phyloP scores from a whole-genome alignment of 2,113 vertebrate genomes.

The Otis tarda region DNA sequence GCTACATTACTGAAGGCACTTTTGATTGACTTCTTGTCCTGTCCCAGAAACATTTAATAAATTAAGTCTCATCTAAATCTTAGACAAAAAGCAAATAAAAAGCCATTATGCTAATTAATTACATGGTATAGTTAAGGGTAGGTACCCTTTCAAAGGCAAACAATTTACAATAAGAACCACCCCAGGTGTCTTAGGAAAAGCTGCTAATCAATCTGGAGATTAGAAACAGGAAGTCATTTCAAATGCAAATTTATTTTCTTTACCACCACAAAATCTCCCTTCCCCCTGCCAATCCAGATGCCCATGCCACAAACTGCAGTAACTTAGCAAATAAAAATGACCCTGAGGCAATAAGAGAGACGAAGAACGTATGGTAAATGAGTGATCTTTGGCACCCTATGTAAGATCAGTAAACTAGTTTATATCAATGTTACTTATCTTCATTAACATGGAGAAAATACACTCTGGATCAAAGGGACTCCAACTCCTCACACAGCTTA shows the following conservation, averaged over 20 bases:
- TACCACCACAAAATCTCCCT: not conserved
- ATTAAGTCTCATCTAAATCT: not conserved
- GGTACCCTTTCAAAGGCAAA: conserved; percentile 9
- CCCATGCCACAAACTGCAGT: not conserved
- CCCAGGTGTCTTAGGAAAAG: not conserved
- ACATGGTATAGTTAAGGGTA: not conserved
- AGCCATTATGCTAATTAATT: conserved; percentile 26
- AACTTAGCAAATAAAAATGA: not conserved
- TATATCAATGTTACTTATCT: not conserved
- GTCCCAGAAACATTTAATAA: not conserved
- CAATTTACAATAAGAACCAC: not conserved
- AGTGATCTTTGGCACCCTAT: conserved; percentile 10
- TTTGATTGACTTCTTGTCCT: not conserved
- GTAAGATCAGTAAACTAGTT: not conserved
- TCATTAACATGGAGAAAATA: not conserved
- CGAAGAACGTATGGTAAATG: not conserved
- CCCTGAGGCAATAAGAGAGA: not conserved
- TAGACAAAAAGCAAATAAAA: not conserved
- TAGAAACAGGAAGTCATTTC: not conserved
- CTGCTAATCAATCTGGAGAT: not conserved
- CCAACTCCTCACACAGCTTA: not conserved
- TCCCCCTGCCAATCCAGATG: not conserved
- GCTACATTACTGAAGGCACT: not conserved
- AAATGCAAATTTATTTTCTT: not conserved
- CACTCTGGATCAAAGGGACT: not conserved